Evolutionary conservation across 2,888 invertebrate genomes (phyloP), one percentile per base, ranked within the genome.

Genomic region (Dolichopus griseipennis): DNA sequence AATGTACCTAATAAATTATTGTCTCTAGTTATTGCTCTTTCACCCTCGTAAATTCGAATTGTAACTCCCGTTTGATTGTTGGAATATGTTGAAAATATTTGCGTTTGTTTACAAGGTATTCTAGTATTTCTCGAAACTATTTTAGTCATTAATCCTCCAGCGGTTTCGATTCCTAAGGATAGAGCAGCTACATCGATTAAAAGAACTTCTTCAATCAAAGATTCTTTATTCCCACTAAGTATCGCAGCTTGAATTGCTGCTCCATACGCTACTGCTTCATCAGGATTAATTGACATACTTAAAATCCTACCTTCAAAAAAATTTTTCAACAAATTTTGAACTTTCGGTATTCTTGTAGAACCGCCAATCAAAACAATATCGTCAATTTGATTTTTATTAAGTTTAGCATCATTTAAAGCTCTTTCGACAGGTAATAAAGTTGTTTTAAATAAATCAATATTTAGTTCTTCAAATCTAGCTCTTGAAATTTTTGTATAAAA

Each of bases 1-100:
- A 97, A 97, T 81, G 93, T 95, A 69, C 96, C 96, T 69, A 97
- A 86, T 65, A 93, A 84, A 81, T 96, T 92, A 84, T 95, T 95
- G 80, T 94, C 93, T 77, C 90, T 92, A 73, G 93, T 93, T 93
- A 94, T 92, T 65, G 93, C 91, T 61, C 91, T 82, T 79, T 90
- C 27, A 27, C 61, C 61, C n/a, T 61, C 20, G 61, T n/a, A 61
- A 8, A 61, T 18, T 10, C 18, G 20, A 10, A 61, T 61, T n/a
- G 18, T 8, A 15, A 61, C 61, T 15, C 12, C 9, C 6, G 61
- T 61, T 61, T 61, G 61, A 18, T 21, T 61, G 18, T 61, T 18
- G n/a, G n/a, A 3, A n/a, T 21, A 20, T 61, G 61, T 61, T 61
- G 21, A 8, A n/a, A 21, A 61, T 20, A 8, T 61, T 61, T 61